These are phyloP conservation scores for Calliphora vomitoria DNA, from an alignment of 2,888 invertebrate species.

Conservation along the genomic window DNA sequence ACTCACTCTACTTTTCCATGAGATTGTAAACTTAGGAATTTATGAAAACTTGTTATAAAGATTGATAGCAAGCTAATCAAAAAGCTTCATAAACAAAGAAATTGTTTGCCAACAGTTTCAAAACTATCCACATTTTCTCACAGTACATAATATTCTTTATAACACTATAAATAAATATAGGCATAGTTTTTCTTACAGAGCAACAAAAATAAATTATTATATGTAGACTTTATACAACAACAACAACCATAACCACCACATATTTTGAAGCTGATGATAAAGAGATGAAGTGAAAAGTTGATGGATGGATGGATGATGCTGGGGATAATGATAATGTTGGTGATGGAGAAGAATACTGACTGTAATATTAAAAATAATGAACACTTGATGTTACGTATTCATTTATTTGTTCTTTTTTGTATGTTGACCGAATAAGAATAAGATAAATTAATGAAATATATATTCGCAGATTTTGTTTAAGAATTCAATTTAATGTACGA, in stretches of 20 bases:
- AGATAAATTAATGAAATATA: conserved; percentile 29
- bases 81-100: too few species aligned
- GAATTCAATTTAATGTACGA: background rate
- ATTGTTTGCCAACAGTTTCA: background rate
- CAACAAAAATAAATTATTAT: conserved; percentile 35
- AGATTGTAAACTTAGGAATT: too few species aligned
- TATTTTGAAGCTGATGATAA: conserved; percentile 5
- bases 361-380: conserved; percentile 1
- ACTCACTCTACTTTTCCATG: background rate
- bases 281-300: conserved; percentile 17
- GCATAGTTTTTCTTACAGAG: background rate
- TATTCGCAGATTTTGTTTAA: background rate
- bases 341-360: background rate
- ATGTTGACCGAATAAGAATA: conserved; percentile 7
- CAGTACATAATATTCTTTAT: background rate
- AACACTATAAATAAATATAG: background rate
- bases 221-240: background rate
- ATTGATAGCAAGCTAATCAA: too few species aligned
- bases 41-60: too few species aligned
- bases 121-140: background rate
- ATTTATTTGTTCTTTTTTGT: background rate
- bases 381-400: conserved; percentile 10
- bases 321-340: conserved; percentile 4
- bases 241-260: conserved; percentile 4
- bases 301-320: conserved; percentile 10